These are phyloP conservation scores for Drosophila anceps DNA, from an alignment of 2,888 invertebrate genomes.

Conservation along the genomic window DNA sequence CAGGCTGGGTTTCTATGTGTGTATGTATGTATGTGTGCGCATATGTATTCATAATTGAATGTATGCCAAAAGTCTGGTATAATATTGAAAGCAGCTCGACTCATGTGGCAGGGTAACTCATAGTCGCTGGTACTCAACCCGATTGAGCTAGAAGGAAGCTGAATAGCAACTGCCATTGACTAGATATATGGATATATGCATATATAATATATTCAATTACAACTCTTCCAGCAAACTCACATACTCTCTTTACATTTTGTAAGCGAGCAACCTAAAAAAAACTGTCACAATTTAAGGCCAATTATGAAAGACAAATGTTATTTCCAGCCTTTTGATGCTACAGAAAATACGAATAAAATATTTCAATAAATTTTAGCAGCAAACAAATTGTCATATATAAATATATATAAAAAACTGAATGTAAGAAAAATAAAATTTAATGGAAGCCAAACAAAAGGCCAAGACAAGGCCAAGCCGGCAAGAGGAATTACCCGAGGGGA, in stretches of 20 bases:
- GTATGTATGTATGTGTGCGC: no score
- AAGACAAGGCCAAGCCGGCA: neutral
- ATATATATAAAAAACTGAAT: neutral
- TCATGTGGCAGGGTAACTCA: no score
- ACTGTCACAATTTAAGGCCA: slow-evolving; percentile 18
- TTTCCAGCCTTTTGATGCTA: slow-evolving; percentile 12
- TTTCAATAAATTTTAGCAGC: slow-evolving; percentile 12
- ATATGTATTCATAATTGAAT: no score
- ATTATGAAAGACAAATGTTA: slow-evolving; percentile 23
- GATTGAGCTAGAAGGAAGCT: no score
- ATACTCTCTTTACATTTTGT: neutral
- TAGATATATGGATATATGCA: no score
- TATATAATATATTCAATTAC: neutral
- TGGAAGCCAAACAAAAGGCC: slow-evolving; percentile 22
- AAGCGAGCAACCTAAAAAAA: slow-evolving; percentile 1
- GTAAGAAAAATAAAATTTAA: slow-evolving; percentile 30
- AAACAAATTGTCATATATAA: neutral
- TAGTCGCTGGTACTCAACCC: no score
- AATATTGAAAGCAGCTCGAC: no score
- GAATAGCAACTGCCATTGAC: no score
- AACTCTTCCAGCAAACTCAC: neutral
- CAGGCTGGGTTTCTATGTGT: no score
- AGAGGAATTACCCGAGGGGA: slow-evolving; percentile 34
- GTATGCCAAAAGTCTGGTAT: no score
- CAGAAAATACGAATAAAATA: slow-evolving; percentile 26